Evolutionary conservation across 2,113 vertebrate species (phyloP).

Genomic region (Cyphomyrus plagiostoma): DNA sequence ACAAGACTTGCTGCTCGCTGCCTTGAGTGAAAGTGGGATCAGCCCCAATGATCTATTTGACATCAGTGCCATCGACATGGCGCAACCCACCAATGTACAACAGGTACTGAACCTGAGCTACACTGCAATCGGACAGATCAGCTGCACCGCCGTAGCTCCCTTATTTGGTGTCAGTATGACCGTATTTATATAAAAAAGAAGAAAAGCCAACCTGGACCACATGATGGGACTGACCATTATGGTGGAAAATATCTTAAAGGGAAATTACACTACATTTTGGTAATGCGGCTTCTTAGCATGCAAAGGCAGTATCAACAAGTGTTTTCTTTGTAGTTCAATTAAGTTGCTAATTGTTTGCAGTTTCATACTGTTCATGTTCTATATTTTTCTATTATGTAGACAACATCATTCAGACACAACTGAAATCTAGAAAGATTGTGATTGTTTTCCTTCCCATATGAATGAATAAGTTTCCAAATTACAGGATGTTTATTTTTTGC

Average conservation of each 20-base stretch:
- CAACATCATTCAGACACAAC: neutral
- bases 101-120: conserved; percentile 65
- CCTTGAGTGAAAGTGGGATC: conserved; percentile 97
- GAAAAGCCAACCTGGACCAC: neutral
- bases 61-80: conserved; percentile 77
- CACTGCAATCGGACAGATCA: neutral
- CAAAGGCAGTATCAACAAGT: too few relatives aligned
- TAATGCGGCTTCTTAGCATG: too few relatives aligned
- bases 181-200: neutral
- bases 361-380: neutral
- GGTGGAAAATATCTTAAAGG: neutral
- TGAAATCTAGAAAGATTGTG: neutral
- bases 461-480: neutral
- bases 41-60: conserved; percentile 96
- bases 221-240: neutral
- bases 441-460: neutral
- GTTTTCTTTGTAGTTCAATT: neutral
- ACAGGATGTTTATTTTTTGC: neutral
- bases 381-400: neutral
- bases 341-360: neutral
- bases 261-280: neutral
- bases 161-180: neutral
- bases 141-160: neutral
- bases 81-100: conserved; percentile 67
- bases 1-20: conserved; percentile 96